Percentiles rank a stretch among this genome's conserved stretches.
Conservation (phyloP, 2,888 invertebrate genomes). For the Anagyrus pseudococci region DNA sequence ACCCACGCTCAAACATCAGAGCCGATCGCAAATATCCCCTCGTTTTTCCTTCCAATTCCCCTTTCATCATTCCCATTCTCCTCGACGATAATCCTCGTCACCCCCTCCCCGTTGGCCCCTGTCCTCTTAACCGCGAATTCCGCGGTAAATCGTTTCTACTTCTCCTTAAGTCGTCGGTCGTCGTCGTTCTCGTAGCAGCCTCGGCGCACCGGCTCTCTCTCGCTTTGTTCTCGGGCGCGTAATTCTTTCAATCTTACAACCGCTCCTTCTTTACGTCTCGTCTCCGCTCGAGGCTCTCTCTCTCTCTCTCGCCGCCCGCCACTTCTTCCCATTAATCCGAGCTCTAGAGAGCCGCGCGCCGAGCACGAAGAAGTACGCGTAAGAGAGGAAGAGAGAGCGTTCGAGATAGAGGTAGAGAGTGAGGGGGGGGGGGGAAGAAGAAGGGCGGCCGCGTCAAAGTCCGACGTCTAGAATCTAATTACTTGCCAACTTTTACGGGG, state of each 20-base stretch:
- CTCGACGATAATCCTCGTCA: neutral
- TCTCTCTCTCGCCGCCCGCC: neutral
- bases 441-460: slow-evolving; percentile 27
- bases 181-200: too few species aligned
- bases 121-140: neutral
- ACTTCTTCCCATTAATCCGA: slow-evolving; percentile 29
- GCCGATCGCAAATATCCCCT: too few species aligned
- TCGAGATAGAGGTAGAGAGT: too few species aligned
- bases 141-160: neutral
- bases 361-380: neutral
- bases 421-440: slow-evolving; percentile 8
- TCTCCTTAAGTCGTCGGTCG: too few species aligned
- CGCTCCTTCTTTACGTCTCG: neutral
- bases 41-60: neutral
- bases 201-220: neutral
- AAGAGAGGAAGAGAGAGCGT: slow-evolving; percentile 4
- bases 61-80: neutral
- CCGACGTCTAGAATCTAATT: slow-evolving; percentile 36
- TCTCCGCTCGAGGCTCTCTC: neutral
- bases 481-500: slow-evolving; percentile 36
- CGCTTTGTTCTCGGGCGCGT: neutral
- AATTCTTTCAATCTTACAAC: slow-evolving; percentile 14
- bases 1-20: too few species aligned
- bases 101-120: neutral
- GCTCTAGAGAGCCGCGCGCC: neutral